Evolutionary conservation across 2,888 invertebrate species (phyloP), one percentile per base, ranked within the genome.

Genomic region (Tanytarsus gracilentus): DNA sequence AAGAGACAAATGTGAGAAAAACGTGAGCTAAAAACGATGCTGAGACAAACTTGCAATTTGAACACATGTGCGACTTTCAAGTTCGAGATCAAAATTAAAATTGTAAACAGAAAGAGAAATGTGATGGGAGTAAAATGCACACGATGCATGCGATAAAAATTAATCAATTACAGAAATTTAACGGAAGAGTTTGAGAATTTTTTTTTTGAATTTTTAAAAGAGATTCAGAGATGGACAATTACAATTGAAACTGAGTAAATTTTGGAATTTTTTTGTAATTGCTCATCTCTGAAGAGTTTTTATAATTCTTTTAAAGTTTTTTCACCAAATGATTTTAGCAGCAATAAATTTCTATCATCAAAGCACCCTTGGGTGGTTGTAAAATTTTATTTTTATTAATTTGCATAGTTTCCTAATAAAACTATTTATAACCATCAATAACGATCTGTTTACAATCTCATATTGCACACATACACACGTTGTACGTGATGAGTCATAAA

Each of bases 41-140:
- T 7, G 21, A 44, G 5, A 40, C 18, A 4, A 23, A 18, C 2
- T 23, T 5, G 11, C 23, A 44, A 18, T 6, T 18, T 23, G 26
- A 49, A 26, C 14, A 27, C 26, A 49, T 25, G 25, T 25, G 16
- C 14, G 9, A 16, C 49, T 7, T 49, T 49, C 26, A 49, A 49
- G 49, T 49, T 49, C 49, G 49, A 49, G 49, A 27, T 49, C 8
- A 27, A 44, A 36, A 14, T 36, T 36, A n/a, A 33, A n/a, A 33
- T n/a, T 33, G 33, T 33, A 4, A 11, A 33, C 33, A 14, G n/a
- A 9, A 14, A 36, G 7, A 36, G 14, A 36, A 14, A 14, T 9
- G 16, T 6, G n/a, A 14, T 36, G n/a, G 36, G n/a, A n/a, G n/a
- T n/a, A n/a, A n/a, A n/a, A n/a, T n/a, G n/a, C n/a, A n/a, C n/a